Conservation (phyloP, 2,888 invertebrate species). For the Mesochorus sp. region DNA sequence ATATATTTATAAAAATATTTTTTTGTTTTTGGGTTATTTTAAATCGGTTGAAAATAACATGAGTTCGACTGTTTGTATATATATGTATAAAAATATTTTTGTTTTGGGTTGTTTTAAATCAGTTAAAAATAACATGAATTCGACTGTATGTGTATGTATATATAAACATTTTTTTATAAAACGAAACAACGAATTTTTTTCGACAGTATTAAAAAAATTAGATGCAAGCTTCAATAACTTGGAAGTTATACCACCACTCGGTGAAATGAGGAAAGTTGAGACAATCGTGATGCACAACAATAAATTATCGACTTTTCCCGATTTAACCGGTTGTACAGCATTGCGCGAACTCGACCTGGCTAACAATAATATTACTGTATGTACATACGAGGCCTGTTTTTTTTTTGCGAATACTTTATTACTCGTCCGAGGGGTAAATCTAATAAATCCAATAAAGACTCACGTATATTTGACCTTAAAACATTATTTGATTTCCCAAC, state of each 20-base stretch:
- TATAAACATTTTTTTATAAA: background rate
- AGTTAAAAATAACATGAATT: background rate
- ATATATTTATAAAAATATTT: too few relatives aligned
- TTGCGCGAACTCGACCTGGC: slow-evolving; percentile 92
- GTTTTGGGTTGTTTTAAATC: too few relatives aligned
- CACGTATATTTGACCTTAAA: too few relatives aligned
- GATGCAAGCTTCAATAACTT: slow-evolving; percentile 90
- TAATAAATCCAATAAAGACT: too few relatives aligned
- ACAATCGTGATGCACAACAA: slow-evolving; percentile 92
- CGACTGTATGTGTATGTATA: background rate
- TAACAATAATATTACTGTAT: slow-evolving; percentile 90
- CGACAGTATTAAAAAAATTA: slow-evolving; percentile 87
- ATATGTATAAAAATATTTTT: background rate
- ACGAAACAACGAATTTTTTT: slow-evolving; percentile 40
- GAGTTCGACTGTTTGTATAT: too few relatives aligned
- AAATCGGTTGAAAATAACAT: too few relatives aligned
- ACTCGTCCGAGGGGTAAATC: too few relatives aligned
- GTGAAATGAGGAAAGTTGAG: slow-evolving; percentile 89
- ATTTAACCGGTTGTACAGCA: slow-evolving; percentile 89
- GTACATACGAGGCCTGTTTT: slow-evolving; percentile 60
- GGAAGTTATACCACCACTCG: slow-evolving; percentile 86
- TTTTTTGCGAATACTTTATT: too few relatives aligned
- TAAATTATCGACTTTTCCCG: slow-evolving; percentile 89
- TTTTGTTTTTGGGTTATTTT: too few relatives aligned
- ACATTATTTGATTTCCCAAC: slow-evolving; percentile 69